A percentile compares a stretch with the other conserved stretches of the same genome.
Conservation (phyloP, 30 jellyfish, hydroid and myxozoan genomes). For the Turritopsis dohrnii region DNA sequence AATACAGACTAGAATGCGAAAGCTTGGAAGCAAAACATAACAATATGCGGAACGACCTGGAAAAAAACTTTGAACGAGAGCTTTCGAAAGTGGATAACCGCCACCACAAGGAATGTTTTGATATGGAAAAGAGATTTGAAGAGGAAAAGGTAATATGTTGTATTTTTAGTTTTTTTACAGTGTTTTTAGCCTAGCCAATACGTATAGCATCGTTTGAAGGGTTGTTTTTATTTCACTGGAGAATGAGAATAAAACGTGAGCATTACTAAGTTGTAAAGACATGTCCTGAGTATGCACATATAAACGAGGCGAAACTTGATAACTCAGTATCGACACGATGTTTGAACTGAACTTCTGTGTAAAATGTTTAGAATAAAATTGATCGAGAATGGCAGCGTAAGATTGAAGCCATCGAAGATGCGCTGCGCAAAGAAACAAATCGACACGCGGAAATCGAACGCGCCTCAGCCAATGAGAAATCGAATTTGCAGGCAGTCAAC, state of each 20-base stretch:
- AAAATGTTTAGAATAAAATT: neutral
- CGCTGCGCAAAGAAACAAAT: slow-evolving; percentile 37
- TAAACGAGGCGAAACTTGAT: too few species aligned
- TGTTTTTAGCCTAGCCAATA: too few species aligned
- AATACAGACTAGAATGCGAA: slow-evolving; percentile 35
- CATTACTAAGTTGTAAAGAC: neutral
- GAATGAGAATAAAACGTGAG: neutral
- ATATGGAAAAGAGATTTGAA: slow-evolving; percentile 60
- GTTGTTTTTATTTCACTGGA: too few species aligned
- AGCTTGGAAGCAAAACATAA: slow-evolving; percentile 30
- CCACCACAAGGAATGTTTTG: slow-evolving; percentile 45
- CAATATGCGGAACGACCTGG: slow-evolving; percentile 38
- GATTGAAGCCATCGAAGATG: slow-evolving; percentile 57
- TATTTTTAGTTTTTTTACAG: too few species aligned
- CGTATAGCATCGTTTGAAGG: too few species aligned
- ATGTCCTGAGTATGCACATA: too few species aligned
- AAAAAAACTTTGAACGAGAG: slow-evolving; percentile 41
- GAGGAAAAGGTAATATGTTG: slow-evolving; percentile 61
- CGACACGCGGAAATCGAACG: slow-evolving; percentile 62
- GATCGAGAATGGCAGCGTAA: slow-evolving; percentile 46
- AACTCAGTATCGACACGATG: too few species aligned
- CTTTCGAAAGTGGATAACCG: slow-evolving; percentile 47
- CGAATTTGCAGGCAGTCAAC: slow-evolving; percentile 58
- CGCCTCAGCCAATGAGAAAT: slow-evolving; percentile 49
- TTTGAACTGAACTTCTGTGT: neutral